Evolutionary conservation across 2,113 vertebrate genomes (phyloP), one percentile per base, ranked within the genome.

Genomic region (Ceyx melanurus): DNA sequence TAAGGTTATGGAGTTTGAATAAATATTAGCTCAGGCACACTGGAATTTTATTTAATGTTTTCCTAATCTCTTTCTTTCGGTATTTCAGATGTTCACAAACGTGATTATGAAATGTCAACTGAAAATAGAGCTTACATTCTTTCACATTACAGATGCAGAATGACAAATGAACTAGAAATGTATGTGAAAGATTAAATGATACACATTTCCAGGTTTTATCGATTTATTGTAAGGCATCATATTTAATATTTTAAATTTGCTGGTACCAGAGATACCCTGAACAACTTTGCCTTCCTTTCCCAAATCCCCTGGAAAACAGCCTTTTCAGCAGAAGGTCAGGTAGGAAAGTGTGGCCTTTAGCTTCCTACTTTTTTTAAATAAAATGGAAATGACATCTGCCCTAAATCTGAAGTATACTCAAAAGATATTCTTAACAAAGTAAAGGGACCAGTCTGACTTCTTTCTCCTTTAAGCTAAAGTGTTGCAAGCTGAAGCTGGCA

Each of bases 41-140:
- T 23, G 37, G 85, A 95, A 88, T 91, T 92, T 71, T 20, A 46
- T 91, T 91, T 86, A 82, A 80, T 82, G 54, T 91, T 96, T 92
- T 91, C 56, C 50, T 94, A 80, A 92, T 86, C 54, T 61, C 45
- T 75, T 88, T 68, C 74, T 94, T 80, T 77, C 6, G 51, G 71
- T 51, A 60, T 92, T 95, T 95, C 72, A 66, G 51, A 70, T 54
- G 54, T 73, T 86, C 64, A 22, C 21, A 86, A 57, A 84, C 45
- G 23, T 79, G 79, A 62, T 82, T 77, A 80, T n/a, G 72, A 91
- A 95, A 94, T 89, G 79, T 85, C 79, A 86, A 26, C 54, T 26
- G 60, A 88, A 92, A 95, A 82, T 3, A 76, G 26, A 79, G 17
- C 21, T 85, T 92, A 62, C 7, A 21, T 78, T 86, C 61, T 77